phyloP scores from a whole-genome alignment of 2,888 invertebrate genomes.

The Cyaniris semiargus region DNA sequence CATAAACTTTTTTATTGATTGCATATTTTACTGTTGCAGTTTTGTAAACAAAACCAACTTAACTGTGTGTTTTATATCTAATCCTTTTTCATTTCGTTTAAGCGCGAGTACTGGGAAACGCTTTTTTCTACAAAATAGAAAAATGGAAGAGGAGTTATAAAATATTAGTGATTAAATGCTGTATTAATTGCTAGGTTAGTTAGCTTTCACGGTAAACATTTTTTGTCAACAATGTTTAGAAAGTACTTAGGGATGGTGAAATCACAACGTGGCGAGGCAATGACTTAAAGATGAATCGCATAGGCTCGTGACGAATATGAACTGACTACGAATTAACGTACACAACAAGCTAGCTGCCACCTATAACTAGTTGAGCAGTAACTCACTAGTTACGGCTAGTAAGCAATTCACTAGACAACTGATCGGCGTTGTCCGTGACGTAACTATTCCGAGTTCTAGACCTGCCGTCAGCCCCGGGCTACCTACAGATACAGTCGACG shows the following conservation, averaged over 20 bases:
- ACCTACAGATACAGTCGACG: neutral
- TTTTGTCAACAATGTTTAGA: neutral
- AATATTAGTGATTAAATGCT: neutral
- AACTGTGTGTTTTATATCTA: conserved; percentile 10
- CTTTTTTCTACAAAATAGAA: neutral
- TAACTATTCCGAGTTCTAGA: neutral
- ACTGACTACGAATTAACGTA: neutral
- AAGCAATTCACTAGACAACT: conserved; percentile 10
- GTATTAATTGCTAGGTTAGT: neutral
- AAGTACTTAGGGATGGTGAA: neutral
- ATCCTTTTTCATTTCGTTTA: neutral
- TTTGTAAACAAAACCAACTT: conserved; percentile 21
- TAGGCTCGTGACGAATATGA: neutral
- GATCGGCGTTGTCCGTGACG: conserved; percentile 2
- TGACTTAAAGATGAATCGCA: no score
- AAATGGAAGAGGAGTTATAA: neutral
- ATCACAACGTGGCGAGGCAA: no score
- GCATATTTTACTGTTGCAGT: conserved; percentile 32
- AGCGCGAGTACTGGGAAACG: neutral
- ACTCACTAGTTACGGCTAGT: conserved; percentile 4
- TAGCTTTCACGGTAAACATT: neutral
- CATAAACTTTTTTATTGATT: conserved; percentile 36
- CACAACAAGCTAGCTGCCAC: neutral
- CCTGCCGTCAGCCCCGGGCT: neutral
- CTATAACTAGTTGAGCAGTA: neutral